phyloP scores from a whole-genome alignment of 2,888 invertebrate species.

The Nyleta sp. region DNA sequence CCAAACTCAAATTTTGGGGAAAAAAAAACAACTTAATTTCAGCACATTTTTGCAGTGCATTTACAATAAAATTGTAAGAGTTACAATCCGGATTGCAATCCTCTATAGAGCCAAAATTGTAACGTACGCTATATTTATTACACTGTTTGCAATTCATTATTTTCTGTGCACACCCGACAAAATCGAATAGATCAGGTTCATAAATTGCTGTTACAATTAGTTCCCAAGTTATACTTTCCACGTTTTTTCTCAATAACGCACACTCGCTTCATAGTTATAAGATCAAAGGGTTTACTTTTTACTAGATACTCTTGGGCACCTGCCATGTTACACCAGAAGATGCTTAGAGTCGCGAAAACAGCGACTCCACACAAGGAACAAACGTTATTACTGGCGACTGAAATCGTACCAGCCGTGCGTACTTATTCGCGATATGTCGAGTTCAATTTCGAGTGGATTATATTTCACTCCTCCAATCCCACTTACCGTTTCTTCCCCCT shows the following conservation, averaged over 20 bases:
- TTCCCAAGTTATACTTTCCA: no score
- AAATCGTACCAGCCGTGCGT: slow-evolving; percentile 38
- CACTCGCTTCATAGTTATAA: slow-evolving; percentile 1
- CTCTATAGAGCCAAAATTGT: no score
- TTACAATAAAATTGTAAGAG: no score
- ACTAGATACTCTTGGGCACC: slow-evolving; percentile 22
- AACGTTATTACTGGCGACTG: slow-evolving; percentile 36
- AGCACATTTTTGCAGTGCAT: no score
- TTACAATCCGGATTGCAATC: no score
- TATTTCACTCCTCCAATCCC: slow-evolving; percentile 31
- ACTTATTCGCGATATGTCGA: slow-evolving; percentile 50
- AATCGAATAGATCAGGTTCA: no score
- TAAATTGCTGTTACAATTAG: no score
- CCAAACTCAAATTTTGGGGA: no score
- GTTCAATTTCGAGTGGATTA: slow-evolving; percentile 46
- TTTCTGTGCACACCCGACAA: no score
- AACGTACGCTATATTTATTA: no score
- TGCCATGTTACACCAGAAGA: slow-evolving; percentile 29
- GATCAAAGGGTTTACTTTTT: slow-evolving; percentile 24
- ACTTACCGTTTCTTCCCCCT: neutral
- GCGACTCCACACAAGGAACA: slow-evolving; percentile 32
- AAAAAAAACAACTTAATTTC: no score
- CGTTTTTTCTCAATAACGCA: neutral
- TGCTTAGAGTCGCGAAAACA: slow-evolving; percentile 40
- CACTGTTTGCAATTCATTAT: no score